Evolutionary conservation across 2,888 invertebrate genomes (phyloP).

Genomic region (Diarsia mendica): DNA sequence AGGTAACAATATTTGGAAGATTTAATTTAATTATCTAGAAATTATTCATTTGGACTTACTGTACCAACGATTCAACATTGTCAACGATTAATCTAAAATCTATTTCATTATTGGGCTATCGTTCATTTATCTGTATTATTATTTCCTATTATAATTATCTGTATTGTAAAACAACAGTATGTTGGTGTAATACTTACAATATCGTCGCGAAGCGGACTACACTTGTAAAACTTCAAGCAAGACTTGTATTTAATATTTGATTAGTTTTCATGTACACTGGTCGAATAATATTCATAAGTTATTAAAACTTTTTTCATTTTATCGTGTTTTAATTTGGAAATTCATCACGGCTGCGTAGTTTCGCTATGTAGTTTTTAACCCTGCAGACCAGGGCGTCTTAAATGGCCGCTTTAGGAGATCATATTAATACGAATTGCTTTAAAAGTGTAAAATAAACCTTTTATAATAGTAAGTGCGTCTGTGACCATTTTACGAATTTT

Average conservation of each 20-base stretch:
- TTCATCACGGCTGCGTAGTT: neutral
- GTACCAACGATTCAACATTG: constrained; percentile 5
- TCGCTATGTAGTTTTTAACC: neutral
- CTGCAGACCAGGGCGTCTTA: no score
- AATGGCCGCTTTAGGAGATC: no score
- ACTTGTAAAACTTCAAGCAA: constrained; percentile 35
- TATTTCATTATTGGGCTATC: constrained; percentile 31
- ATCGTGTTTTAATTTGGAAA: neutral
- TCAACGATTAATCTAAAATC: constrained; percentile 30
- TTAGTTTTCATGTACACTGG: constrained; percentile 39
- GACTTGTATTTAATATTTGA: constrained; percentile 30
- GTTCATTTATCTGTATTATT: constrained; percentile 28
- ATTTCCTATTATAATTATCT: constrained; percentile 51
- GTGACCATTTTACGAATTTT: no score
- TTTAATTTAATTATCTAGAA: constrained; percentile 23
- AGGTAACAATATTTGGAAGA: constrained; percentile 20
- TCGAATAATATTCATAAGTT: constrained; percentile 12
- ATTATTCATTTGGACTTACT: constrained; percentile 35
- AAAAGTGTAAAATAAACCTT: no score
- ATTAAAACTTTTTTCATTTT: neutral
- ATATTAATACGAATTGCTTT: no score
- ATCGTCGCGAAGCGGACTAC: constrained; percentile 38
- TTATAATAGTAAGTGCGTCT: no score
- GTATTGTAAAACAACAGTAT: constrained; percentile 58
- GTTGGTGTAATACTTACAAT: constrained; percentile 34